Conservation (phyloP, 2,888 invertebrate species). For the Thelaira solivaga region DNA sequence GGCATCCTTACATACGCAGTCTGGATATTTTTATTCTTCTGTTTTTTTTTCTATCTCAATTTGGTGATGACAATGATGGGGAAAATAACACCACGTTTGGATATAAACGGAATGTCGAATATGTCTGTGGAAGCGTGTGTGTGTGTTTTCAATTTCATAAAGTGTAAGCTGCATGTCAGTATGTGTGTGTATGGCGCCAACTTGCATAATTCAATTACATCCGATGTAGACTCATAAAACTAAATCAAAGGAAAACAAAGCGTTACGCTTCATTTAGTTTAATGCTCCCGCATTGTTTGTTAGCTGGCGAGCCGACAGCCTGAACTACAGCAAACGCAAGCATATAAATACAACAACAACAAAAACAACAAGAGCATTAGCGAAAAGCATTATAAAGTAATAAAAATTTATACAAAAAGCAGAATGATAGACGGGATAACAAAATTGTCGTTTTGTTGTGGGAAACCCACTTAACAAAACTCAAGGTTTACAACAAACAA, state of each 20-base stretch:
- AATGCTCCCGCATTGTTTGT: slow-evolving; percentile 62
- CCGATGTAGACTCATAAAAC: slow-evolving; percentile 76
- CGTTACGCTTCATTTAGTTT: slow-evolving; percentile 75
- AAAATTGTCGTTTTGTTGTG: slow-evolving; percentile 5
- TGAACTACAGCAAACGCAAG: slow-evolving; percentile 56
- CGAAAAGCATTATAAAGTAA: slow-evolving; percentile 17
- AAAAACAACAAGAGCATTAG: slow-evolving; percentile 11
- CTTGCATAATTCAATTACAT: slow-evolving; percentile 76
- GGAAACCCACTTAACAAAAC: slow-evolving; percentile 42
- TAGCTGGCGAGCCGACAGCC: slow-evolving; percentile 44
- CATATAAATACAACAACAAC: slow-evolving; percentile 32
- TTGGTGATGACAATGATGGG: slow-evolving; percentile 58
- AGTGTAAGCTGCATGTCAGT: slow-evolving; percentile 3
- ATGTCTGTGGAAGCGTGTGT: slow-evolving; percentile 1
- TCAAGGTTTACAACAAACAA: not conserved
- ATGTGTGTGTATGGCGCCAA: slow-evolving; percentile 69
- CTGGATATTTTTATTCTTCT: slow-evolving; percentile 5
- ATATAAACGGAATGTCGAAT: not conserved
- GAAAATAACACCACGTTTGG: slow-evolving; percentile 48
- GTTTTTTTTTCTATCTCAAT: slow-evolving; percentile 12
- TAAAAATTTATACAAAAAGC: slow-evolving; percentile 13
- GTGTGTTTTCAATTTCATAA: not conserved
- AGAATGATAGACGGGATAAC: slow-evolving; percentile 16
- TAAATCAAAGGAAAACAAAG: slow-evolving; percentile 76
- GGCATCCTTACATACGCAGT: not conserved